Conservation (phyloP, 2,113 vertebrate species). For the Puma concolor region DNA sequence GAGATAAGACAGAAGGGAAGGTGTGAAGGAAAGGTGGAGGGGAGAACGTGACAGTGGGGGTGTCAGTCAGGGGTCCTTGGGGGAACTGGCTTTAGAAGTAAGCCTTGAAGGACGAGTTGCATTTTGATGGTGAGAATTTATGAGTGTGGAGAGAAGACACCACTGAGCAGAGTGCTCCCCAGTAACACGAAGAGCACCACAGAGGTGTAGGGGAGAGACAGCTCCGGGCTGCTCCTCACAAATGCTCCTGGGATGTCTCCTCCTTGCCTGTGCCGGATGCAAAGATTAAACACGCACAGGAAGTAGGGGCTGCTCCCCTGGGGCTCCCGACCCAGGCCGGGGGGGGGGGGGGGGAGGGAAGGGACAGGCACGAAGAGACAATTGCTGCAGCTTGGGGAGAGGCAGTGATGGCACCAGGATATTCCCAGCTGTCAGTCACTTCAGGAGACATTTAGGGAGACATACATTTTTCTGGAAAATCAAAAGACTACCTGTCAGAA, state of each 20-base stretch:
- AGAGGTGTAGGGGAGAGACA: rapidly evolving
- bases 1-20: not conserved
- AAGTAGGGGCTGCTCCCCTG: rapidly evolving
- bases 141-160: not conserved
- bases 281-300: not conserved
- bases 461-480: not conserved
- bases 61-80: not conserved
- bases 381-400: not conserved
- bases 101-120: not conserved
- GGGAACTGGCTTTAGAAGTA: not conserved
- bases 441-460: not conserved
- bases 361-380: not conserved
- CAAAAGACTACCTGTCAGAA: not conserved
- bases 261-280: rapidly evolving
- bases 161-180: rapidly evolving
- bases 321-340: rapidly evolving
- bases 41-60: rapidly evolving
- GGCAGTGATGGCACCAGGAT: rapidly evolving
- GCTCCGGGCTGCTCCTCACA: not conserved
- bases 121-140: not conserved
- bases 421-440: not conserved
- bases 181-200: rapidly evolving
- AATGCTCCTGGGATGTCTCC: not conserved
- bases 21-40: not conserved
- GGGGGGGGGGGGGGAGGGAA: too few relatives aligned